Conservation (phyloP, 2,888 invertebrate genomes). For the Eumerus sabulonum region DNA sequence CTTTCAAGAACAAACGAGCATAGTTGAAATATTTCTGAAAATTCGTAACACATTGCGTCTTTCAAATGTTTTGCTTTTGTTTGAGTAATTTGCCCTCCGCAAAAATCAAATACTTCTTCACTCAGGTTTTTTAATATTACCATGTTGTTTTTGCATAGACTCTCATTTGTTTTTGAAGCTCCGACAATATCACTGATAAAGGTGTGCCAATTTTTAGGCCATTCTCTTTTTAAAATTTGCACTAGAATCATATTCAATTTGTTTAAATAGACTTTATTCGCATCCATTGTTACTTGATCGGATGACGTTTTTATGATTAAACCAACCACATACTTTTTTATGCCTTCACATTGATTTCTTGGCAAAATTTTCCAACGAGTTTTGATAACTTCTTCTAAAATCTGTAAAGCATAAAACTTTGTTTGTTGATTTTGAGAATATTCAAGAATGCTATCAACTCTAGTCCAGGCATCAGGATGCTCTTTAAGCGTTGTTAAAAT, state of each 20-base stretch:
- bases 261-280: slow-evolving; percentile 97
- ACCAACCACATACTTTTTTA: slow-evolving; percentile 99
- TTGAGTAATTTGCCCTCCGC: slow-evolving; percentile 98
- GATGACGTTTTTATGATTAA: slow-evolving; percentile 99
- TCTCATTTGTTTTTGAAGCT: slow-evolving; percentile 98
- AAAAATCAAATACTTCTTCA: slow-evolving; percentile 99
- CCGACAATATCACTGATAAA: slow-evolving; percentile 99
- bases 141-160: slow-evolving; percentile 99
- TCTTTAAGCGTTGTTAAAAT: slow-evolving; percentile 96
- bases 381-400: slow-evolving; percentile 99
- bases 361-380: slow-evolving; percentile 99
- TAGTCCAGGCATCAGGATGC: slow-evolving; percentile 99
- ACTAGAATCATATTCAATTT: slow-evolving; percentile 99
- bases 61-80: slow-evolving; percentile 99
- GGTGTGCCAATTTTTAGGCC: slow-evolving; percentile 99
- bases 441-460: slow-evolving; percentile 99
- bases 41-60: slow-evolving; percentile 99
- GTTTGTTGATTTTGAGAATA: slow-evolving; percentile 98
- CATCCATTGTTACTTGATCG: slow-evolving; percentile 91
- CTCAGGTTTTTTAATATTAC: slow-evolving; percentile 97
- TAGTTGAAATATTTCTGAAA: slow-evolving; percentile 98
- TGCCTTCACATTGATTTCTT: slow-evolving; percentile 98
- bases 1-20: slow-evolving; percentile 99
- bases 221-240: slow-evolving; percentile 99
- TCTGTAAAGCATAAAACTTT: slow-evolving; percentile 99